Evolutionary conservation across 1,140 invertebrate species (phyloP), one percentile per base, ranked within the genome.

Genomic region (Globodera rostochiensis): DNA sequence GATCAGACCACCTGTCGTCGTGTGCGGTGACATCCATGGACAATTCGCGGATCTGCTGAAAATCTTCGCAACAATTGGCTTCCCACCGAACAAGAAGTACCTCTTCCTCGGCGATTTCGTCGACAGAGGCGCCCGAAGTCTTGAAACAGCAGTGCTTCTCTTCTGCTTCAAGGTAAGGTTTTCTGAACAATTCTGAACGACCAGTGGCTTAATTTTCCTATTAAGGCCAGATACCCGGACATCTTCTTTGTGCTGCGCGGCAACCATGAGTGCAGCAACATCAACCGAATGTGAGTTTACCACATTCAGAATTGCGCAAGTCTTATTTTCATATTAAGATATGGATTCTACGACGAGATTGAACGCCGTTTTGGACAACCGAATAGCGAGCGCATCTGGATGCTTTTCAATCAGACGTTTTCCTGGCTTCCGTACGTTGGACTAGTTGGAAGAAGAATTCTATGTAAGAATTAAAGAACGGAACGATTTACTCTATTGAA

Each of bases 51-150:
- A 99, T 92, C 92, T 99, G 53, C 91, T 99, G 84, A 93, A 98
- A 90, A 92, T 99, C 81, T 99, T 99, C 91, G 97, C 99, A 90
- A 99, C 99, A 91, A 97, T 97, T 79, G 96, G 97, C 21, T 99
- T 99, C 91, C 98, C 98, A 67, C 98, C 98, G n/a, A 97, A 99
- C 91, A 96, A 96, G 47, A 99, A 99, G 92, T 99, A 99, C 92
- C 92, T 99, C 83, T 99, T 99, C 91, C 93, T 99, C 93, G 91
- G 97, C 53, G 89, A 90, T 74, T 90, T 88, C 73, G 89, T 91
- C 1, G 90, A 91, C 82, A 85, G 91, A 81, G 91, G 91, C 46
- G 85, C 82, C 45, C 85, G 91, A 49, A 90, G 90, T 5, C 47
- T 91, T 2, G 90, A 91, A 82, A 90, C 77, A 6, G 46, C 46